Conservation (phyloP, 2,797 vertebrate genomes). For the Crax fasciolata region DNA sequence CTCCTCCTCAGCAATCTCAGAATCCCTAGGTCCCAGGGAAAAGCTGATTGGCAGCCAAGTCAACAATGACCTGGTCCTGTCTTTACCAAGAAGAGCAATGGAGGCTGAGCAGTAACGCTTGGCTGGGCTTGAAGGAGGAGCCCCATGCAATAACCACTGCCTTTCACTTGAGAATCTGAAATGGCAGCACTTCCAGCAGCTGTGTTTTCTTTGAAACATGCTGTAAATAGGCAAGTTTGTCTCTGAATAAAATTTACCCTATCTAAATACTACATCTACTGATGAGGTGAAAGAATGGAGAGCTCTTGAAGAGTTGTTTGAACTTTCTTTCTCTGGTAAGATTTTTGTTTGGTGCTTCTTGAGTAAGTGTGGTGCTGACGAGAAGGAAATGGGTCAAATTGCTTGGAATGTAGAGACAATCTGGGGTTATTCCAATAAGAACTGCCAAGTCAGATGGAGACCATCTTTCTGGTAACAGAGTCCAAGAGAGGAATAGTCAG, state of each 20-base stretch:
- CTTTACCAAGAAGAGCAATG: accelerated
- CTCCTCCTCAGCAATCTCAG: not conserved
- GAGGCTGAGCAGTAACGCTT: not conserved
- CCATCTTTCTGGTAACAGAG: conserved; percentile 8
- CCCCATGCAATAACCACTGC: accelerated
- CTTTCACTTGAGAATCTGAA: not conserved
- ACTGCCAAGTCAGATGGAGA: conserved; percentile 66
- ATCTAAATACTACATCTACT: not conserved
- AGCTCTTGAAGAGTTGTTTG: not conserved
- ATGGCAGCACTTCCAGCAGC: not conserved
- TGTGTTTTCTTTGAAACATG: accelerated
- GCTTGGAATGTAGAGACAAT: not conserved
- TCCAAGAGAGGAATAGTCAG: conserved; percentile 19
- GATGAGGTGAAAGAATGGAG: not conserved
- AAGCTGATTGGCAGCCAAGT: not conserved
- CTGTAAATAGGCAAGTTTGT: not conserved
- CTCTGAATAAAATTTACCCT: not conserved
- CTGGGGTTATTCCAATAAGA: conserved; percentile 52
- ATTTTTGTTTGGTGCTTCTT: not conserved
- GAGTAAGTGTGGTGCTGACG: not conserved
- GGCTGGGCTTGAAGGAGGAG: not conserved
- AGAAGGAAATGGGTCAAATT: conserved; percentile 22
- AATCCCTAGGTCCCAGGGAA: not conserved
- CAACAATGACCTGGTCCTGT: not conserved
- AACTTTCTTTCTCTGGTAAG: not conserved